These are phyloP conservation scores for Pachypsylla venusta DNA, from an alignment of 1,140 invertebrate species.

Conservation along the genomic window DNA sequence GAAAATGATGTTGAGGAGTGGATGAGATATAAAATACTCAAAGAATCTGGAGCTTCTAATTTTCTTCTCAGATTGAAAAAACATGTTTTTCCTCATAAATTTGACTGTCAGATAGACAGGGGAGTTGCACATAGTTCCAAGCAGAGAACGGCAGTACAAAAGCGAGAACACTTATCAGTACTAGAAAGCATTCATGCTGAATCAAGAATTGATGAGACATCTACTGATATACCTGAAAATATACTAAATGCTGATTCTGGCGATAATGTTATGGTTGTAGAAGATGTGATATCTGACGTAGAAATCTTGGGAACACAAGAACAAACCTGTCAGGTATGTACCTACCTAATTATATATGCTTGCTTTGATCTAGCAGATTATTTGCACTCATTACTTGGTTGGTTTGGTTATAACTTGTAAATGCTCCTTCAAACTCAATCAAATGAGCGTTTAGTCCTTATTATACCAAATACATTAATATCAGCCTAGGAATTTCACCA, in stretches of 20 bases:
- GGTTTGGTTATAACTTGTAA: no score
- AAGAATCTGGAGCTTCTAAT: not conserved
- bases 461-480: no score
- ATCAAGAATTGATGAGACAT: not conserved
- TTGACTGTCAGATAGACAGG: not conserved
- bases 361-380: no score
- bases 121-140: not conserved
- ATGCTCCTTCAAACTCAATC: no score
- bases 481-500: no score
- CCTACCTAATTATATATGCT: no score
- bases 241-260: not conserved
- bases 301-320: not conserved
- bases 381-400: no score
- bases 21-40: not conserved
- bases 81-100: not conserved
- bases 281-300: not conserved
- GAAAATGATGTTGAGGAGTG: constrained; percentile 4
- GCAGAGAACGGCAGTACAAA: not conserved
- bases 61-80: not conserved
- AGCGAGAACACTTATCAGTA: not conserved
- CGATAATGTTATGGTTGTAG: not conserved
- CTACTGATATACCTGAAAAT: not conserved
- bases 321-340: not conserved
- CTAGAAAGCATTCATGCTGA: not conserved
- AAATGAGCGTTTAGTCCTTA: no score